Percentiles rank a stretch among this genome's conserved stretches.
phyloP scores from a whole-genome alignment of 2,113 vertebrate genomes.

The Microtus richardsoni region DNA sequence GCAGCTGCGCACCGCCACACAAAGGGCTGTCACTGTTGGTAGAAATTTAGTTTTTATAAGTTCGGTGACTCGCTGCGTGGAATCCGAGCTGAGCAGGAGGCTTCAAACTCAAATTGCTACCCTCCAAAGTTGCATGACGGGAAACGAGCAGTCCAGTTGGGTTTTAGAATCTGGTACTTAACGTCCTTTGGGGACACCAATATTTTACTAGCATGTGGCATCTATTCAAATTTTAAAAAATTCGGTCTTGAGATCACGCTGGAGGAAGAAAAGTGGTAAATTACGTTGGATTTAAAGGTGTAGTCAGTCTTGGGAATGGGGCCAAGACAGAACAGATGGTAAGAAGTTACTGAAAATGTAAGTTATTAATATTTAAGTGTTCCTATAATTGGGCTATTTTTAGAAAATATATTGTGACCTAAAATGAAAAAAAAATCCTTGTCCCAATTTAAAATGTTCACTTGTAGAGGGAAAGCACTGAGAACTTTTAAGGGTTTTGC shows the following conservation, averaged over 20 bases:
- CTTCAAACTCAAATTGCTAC: background rate
- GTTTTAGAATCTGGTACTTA: conserved; percentile 13
- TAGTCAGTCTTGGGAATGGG: background rate
- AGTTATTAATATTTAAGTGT: conserved; percentile 34
- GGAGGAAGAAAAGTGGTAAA: background rate
- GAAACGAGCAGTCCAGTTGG: background rate
- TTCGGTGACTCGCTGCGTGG: too few species aligned
- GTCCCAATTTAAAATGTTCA: conserved; percentile 15
- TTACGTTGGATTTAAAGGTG: background rate
- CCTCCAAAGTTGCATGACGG: background rate
- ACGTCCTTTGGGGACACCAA: background rate
- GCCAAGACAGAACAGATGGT: background rate
- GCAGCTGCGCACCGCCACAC: background rate
- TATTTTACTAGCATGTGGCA: background rate
- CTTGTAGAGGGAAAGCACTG: background rate
- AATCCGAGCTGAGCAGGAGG: background rate
- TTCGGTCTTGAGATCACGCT: background rate
- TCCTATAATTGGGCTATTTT: conserved; percentile 31
- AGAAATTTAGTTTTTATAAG: background rate
- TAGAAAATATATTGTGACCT: conserved; percentile 4
- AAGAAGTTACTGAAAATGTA: conserved; percentile 13
- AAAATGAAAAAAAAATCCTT: conserved; percentile 36
- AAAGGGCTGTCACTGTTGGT: background rate
- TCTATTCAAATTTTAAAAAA: background rate
- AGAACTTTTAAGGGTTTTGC: background rate